Evolutionary conservation across 2,113 vertebrate genomes (phyloP).

Genomic region (Brachypodius melanocephalos): DNA sequence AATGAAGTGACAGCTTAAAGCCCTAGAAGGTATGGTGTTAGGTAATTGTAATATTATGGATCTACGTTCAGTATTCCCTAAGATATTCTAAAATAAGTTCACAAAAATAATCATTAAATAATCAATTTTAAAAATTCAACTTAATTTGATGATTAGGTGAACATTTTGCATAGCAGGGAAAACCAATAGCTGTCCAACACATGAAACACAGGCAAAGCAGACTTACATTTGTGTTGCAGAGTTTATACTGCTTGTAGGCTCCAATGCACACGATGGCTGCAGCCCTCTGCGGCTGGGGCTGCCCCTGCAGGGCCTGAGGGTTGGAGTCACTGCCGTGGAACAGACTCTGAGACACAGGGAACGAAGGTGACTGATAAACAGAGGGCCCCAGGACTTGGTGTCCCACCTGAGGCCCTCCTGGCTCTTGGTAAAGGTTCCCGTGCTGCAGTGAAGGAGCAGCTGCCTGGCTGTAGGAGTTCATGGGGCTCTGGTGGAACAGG

Average conservation of each 20-base stretch:
- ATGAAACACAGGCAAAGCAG: not conserved
- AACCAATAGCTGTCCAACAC: not conserved
- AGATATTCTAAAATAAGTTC: not conserved
- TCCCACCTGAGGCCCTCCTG: constrained; percentile 16
- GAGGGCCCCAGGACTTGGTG: constrained; percentile 70
- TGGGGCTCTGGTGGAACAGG: not conserved
- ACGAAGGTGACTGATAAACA: constrained; percentile 72
- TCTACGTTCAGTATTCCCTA: not conserved
- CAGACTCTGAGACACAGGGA: constrained; percentile 50
- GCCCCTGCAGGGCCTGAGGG: constrained; percentile 41
- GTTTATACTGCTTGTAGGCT: constrained; percentile 78
- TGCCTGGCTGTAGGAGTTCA: constrained; percentile 17
- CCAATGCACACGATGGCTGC: constrained; percentile 77
- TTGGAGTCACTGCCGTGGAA: constrained; percentile 53
- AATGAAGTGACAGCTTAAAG: not conserved
- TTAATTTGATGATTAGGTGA: not conserved
- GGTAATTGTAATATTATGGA: not conserved
- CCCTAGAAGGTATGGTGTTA: not conserved
- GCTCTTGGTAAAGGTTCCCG: constrained; percentile 54
- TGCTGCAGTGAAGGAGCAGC: constrained; percentile 16
- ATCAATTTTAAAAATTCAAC: not conserved
- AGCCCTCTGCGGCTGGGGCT: constrained; percentile 65
- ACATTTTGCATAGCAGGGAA: not conserved
- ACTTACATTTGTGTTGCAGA: constrained; percentile 88
- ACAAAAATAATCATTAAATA: not conserved